Evolutionary conservation across 2,888 invertebrate species (phyloP), one percentile per base, ranked within the genome.

Genomic region (Himalopsyche anomala): DNA sequence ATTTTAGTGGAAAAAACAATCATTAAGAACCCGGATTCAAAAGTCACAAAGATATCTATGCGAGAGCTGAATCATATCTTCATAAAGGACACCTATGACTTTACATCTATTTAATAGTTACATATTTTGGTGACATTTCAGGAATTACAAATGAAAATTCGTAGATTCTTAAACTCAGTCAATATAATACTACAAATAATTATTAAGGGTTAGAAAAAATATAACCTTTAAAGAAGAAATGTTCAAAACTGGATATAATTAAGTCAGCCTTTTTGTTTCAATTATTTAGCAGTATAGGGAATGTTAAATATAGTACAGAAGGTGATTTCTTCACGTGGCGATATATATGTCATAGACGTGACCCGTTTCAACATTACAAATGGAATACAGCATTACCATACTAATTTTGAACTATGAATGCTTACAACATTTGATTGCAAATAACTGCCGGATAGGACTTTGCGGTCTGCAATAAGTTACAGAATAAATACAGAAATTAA

Each of bases 171-270:
- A 74, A 74, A 74, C 74, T 74, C 74, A 74, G 74, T 74, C 74
- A 38, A 74, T 74, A 74, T 74, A 74, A 74, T 74, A 74, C 74
- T 74, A 74, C 74, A 74, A 74, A 74, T 74, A 74, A 74, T 74
- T 74, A 74, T 74, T 74, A 74, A 74, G 74, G 36, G 36, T 38
- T 74, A 38, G 74, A 74, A 74, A 74, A 69, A 74, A 74, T 38
- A 74, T 74, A 74, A 74, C 74, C 74, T 74, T 74, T 74, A 74
- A 74, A 74, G 74, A 74, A 74, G 74, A 74, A 74, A 74, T 74
- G 74, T 74, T 74, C 74, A 74, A 74, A 74, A 74, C 36, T 74
- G 74, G 74, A 11, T 74, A 74, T 74, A 74, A 74, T 74, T 36
- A 74, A 74, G 36, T 74, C 74, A 74, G 74, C 74, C 74, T 74